Conservation (phyloP, 2,888 invertebrate genomes). For the Eurytoma adleriae region DNA sequence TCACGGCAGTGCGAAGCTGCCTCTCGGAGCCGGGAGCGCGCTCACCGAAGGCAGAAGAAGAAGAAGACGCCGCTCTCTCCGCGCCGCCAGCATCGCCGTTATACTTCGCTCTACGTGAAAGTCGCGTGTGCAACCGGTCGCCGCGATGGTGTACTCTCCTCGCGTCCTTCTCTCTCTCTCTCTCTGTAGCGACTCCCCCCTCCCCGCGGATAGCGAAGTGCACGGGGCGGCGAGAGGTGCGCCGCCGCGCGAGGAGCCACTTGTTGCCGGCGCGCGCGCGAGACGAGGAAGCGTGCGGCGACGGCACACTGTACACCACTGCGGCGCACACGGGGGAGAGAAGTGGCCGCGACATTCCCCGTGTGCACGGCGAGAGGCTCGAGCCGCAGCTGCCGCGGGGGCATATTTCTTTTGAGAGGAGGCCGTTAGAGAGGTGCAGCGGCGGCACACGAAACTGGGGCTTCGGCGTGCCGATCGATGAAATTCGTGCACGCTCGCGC, state of each 20-base stretch:
- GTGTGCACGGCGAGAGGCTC: too few relatives aligned
- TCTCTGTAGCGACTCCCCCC: neutral
- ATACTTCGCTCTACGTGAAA: conserved; percentile 41
- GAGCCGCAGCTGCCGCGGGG: too few relatives aligned
- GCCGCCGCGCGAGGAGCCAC: neutral
- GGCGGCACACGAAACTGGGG: too few relatives aligned
- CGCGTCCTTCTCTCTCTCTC: conserved; percentile 1
- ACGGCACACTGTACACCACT: neutral
- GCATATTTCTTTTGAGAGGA: too few relatives aligned
- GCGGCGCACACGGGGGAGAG: too few relatives aligned
- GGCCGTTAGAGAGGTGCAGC: too few relatives aligned
- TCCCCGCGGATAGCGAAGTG: conserved; percentile 6
- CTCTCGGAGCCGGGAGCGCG: too few relatives aligned
- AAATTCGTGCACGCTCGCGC: too few relatives aligned
- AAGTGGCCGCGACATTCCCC: too few relatives aligned
- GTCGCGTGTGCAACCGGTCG: conserved; percentile 55
- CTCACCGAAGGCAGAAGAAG: neutral
- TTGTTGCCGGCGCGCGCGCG: conserved; percentile 1
- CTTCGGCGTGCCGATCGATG: too few relatives aligned
- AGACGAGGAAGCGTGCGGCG: conserved; percentile 15
- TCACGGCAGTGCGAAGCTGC: too few relatives aligned
- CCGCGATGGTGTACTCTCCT: neutral
- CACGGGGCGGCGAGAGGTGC: neutral
- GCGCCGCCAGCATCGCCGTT: conserved; percentile 47
- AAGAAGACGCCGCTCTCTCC: conserved; percentile 21